Base-by-base conservation (phyloP, 2,113 vertebrate genomes). In the Erpornis zantholeuca region DNA sequence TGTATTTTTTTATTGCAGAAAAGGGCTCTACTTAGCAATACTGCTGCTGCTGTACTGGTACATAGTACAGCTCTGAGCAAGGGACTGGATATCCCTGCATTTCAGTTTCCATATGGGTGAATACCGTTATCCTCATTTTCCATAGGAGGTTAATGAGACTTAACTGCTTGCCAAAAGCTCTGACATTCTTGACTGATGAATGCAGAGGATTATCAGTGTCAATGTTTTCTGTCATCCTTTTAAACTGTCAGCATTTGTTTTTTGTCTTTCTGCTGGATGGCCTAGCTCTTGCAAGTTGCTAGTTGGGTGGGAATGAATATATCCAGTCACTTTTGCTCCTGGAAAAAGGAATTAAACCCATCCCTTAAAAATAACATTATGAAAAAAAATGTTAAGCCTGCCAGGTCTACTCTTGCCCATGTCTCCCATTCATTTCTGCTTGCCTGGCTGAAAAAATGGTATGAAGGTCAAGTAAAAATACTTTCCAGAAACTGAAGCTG, bases 391-490 rank as follows among this genome's bases (percentile, higher is more conserved):
- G 20, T 71, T 78, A 83, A 45, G 64, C 24, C 60, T 88, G 76
- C 85, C 92, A 92, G 56, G 53, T 49, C 65, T 76, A 71, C 83
- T 89, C 65, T 76, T 84, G 83, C 77, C 77, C 28, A 92, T n/a
- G 56, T 88, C 77, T 86, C 49, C 23, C 69, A 64, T 81, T 94
- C 56, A 77, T 73, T 91, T 90, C 85, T 93, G 72, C 42, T 87
- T 86, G 79, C 68, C 90, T 86, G 49, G 52, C 68, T 94, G 82
- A 94, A 93, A 86, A 93, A 86, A 40, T 36, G 22, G 29, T 73
- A 49, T 53, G 76, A 94, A 92, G 76, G 63, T 96, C 64, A 94
- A 92, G 65, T 63, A 78, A 94, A 96, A 88, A 71, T 86, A 86
- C 80, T 93, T 94, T 68, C n/a, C 82, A 94, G 52, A 84, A 92